Percentiles rank a stretch among this genome's conserved stretches.
Conservation (phyloP, 2,113 vertebrate genomes). For the Gila orcuttii region DNA sequence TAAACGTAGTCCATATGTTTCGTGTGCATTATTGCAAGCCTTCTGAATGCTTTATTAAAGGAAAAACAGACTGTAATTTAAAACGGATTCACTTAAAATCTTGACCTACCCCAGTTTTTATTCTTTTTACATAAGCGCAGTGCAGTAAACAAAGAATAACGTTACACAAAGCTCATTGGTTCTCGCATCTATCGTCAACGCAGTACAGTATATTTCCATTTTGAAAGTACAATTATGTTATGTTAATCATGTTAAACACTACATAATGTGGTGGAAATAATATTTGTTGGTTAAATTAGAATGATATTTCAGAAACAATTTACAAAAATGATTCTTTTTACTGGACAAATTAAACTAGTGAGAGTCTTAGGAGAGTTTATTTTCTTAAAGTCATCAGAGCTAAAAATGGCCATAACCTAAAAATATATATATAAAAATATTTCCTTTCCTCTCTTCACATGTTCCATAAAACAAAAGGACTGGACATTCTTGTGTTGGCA, state of each 20-base stretch:
- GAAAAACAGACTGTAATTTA: not conserved
- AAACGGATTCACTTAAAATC: not conserved
- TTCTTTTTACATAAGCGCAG: too few species aligned
- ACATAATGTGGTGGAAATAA: not conserved
- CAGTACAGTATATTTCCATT: not conserved
- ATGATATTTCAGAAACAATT: not conserved
- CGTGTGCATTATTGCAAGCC: not conserved
- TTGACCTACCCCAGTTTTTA: not conserved
- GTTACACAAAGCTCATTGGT: not conserved
- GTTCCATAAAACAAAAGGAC: not conserved
- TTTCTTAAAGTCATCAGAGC: not conserved
- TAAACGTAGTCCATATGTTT: not conserved
- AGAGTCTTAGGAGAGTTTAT: not conserved
- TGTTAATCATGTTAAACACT: not conserved
- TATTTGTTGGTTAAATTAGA: not conserved
- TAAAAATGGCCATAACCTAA: not conserved
- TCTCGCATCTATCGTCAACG: not conserved
- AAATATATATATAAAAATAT: too few species aligned
- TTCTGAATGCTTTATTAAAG: not conserved
- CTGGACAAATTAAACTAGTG: not conserved
- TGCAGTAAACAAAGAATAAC: not conserved
- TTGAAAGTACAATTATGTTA: not conserved
- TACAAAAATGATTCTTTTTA: not conserved
- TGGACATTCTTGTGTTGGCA: slow-evolving; percentile 1
- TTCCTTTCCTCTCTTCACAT: not conserved